Base-by-base conservation (phyloP, 2,888 invertebrate species). In the Nowickia ferox region DNA sequence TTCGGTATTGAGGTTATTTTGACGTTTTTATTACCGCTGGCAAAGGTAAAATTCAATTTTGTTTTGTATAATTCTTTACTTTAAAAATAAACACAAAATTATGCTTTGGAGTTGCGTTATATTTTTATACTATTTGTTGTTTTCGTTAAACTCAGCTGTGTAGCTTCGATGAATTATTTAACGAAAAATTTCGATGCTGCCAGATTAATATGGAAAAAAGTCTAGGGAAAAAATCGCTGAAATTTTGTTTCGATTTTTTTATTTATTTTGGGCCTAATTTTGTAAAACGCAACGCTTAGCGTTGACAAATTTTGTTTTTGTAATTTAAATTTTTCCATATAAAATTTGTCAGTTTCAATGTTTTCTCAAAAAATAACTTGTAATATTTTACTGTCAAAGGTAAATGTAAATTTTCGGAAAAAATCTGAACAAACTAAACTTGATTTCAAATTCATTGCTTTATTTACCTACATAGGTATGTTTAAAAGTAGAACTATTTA, bases 1-100 rank as follows among this genome's bases (percentile, higher is more conserved):
- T 95, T 94, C 66, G 94, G 89, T 91, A 89, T 76, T 6, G 89
- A 89, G 68, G 89, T 89, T 89, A 89, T 90, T 89, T 89, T 88
- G 89, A 61, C 38, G 59, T 53, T 80, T 84, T 84, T 69, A 69
- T 44, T 38, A 65, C 61, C 11, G 13, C 22, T 6, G 22, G 8
- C 9, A n/a, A 22, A 8, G 77, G 57, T 30, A 6, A 76, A 46
- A 69, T 59, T 38, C 48, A 59, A 42, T 55, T 61, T 72, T 65
- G 22, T 68, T 57, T 38, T 68, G 38, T 68, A 59, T 9, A 48
- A 30, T 11, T n/a, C 15, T 44, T 22, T 48, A 42, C 19, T 71
- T 66, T 69, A 48, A 44, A 51, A 71, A 65, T 79, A 84, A 74
- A 85, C 66, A 78, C 55, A 82, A 74, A 30, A 44, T 61, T 69